These are phyloP conservation scores for Drosophila leontia DNA, from an alignment of 1,140 invertebrate genomes.

Conservation along the genomic window DNA sequence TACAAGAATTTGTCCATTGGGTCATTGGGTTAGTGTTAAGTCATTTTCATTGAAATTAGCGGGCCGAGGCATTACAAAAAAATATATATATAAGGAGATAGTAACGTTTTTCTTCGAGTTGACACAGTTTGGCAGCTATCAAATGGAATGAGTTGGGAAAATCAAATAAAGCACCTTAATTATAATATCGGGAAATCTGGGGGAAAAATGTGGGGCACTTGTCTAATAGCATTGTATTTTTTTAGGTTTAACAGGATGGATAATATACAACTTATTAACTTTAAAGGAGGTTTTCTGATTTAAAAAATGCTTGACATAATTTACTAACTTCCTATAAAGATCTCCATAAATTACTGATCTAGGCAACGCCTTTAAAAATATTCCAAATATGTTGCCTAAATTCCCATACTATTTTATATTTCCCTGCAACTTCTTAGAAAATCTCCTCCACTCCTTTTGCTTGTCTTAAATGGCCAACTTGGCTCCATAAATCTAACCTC, in stretches of 20 bases:
- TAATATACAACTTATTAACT: not conserved
- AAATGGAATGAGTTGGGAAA: slow-evolving; percentile 13
- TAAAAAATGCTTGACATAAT: not conserved
- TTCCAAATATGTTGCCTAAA: not conserved
- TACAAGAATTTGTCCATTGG: slow-evolving; percentile 80
- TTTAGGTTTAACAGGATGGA: not conserved
- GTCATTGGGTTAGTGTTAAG: slow-evolving; percentile 82
- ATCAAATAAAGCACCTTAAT: slow-evolving; percentile 16
- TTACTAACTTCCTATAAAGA: not conserved
- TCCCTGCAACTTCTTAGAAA: not conserved
- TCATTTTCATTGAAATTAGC: slow-evolving; percentile 80
- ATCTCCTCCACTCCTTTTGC: not conserved
- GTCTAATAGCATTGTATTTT: not conserved
- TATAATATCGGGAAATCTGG: not conserved
- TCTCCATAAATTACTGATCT: not conserved
- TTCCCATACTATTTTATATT: slow-evolving; percentile 2
- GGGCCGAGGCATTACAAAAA: slow-evolving; percentile 8
- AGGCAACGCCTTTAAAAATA: not conserved
- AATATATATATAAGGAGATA: slow-evolving; percentile 18
- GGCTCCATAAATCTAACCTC: slow-evolving; percentile 33
- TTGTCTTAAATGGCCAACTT: not conserved
- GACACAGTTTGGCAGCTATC: slow-evolving; percentile 40
- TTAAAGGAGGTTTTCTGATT: too few species aligned
- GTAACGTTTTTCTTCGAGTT: slow-evolving; percentile 23
- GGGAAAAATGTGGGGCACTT: not conserved